Evolutionary conservation across 2,113 vertebrate genomes (phyloP).

Genomic region (Oxygymnocypris stewartii): DNA sequence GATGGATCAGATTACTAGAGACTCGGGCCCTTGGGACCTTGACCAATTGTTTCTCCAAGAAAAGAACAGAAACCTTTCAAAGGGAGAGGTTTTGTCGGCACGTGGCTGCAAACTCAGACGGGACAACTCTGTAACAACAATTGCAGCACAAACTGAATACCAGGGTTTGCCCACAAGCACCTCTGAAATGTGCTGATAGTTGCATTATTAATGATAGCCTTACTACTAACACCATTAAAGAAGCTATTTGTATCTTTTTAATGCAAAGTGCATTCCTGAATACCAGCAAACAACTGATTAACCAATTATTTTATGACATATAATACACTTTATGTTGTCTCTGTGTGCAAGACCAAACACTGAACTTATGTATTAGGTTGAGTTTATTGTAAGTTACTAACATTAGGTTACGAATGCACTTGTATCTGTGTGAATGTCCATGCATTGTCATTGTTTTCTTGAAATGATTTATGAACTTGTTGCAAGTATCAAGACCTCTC

Average conservation of each 20-base stretch:
- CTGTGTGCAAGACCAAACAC: constrained; percentile 59
- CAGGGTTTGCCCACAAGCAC: constrained; percentile 6
- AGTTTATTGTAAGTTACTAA: constrained; percentile 65
- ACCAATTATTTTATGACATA: not conserved
- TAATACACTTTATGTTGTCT: not conserved
- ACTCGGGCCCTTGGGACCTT: constrained; percentile 16
- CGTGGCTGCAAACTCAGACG: constrained; percentile 13
- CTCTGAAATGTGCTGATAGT: not conserved
- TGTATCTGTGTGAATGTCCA: constrained; percentile 75
- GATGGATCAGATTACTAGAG: constrained; percentile 18
- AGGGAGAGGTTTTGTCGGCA: constrained; percentile 15
- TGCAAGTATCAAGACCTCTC: constrained; percentile 51
- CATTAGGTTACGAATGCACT: constrained; percentile 76
- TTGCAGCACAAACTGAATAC: not conserved
- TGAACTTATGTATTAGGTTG: constrained; percentile 58
- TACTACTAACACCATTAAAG: constrained; percentile 43
- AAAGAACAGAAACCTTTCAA: constrained; percentile 20
- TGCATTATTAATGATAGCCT: constrained; percentile 30
- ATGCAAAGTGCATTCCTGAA: constrained; percentile 16
- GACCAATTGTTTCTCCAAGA: constrained; percentile 14
- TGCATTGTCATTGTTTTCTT: constrained; percentile 66
- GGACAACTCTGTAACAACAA: not conserved
- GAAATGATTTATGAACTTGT: constrained; percentile 65
- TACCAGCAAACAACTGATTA: not conserved
- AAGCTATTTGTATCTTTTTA: constrained; percentile 31